These are phyloP conservation scores for Troilus luridus DNA, from an alignment of 2,888 invertebrate genomes.

Conservation along the genomic window DNA sequence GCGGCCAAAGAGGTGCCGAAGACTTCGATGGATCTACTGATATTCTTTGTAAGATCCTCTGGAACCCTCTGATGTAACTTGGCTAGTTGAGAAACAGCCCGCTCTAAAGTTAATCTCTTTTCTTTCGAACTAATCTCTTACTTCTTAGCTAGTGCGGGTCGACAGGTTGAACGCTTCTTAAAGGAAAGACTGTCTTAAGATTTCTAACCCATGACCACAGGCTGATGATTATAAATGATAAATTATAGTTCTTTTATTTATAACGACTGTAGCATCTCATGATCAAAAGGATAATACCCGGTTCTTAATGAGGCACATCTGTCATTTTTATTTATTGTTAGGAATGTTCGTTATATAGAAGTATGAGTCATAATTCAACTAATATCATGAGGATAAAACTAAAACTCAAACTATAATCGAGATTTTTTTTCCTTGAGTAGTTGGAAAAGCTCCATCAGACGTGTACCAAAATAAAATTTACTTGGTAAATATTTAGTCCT, in stretches of 20 bases:
- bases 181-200: neutral
- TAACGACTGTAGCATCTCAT: neutral
- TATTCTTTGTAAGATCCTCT: neutral
- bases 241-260: neutral
- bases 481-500: too few species aligned
- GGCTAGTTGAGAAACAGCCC: neutral
- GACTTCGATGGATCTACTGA: conserved; percentile 5
- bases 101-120: neutral
- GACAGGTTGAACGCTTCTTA: neutral
- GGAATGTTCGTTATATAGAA: too few species aligned
- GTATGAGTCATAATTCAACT: too few species aligned
- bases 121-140: neutral
- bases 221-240: neutral
- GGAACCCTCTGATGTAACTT: neutral
- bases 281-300: too few species aligned
- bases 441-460: too few species aligned
- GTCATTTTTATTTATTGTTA: too few species aligned
- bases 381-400: too few species aligned
- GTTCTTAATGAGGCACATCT: too few species aligned
- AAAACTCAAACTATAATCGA: too few species aligned
- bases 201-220: neutral
- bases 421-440: too few species aligned
- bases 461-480: too few species aligned
- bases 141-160: neutral
- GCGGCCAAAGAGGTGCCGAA: conserved; percentile 2